Conservation (phyloP, 1,140 invertebrate genomes). For the Cardiocondyla obscurior region DNA sequence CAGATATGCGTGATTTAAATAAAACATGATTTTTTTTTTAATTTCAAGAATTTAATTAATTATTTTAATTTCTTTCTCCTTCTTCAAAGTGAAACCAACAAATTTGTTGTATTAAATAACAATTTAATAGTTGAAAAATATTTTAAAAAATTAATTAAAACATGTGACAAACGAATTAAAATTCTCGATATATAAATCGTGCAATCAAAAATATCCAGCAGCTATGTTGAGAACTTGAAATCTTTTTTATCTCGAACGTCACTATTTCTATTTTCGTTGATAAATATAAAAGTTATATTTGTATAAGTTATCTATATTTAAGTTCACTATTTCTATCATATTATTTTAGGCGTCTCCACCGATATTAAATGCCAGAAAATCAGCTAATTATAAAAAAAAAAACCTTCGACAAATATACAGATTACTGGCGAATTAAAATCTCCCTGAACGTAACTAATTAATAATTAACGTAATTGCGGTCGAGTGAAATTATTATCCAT, state of each 20-base stretch:
- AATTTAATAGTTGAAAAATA: no score
- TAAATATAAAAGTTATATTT: background rate
- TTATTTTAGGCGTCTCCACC: background rate
- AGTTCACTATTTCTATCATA: no score
- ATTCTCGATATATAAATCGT: background rate
- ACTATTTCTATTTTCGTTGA: background rate
- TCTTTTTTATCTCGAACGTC: background rate
- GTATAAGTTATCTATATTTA: background rate
- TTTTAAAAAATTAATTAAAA: no score
- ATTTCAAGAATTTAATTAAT: background rate
- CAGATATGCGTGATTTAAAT: background rate
- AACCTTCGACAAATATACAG: no score
- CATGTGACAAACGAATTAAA: no score
- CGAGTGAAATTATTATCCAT: no score
- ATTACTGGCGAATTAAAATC: no score
- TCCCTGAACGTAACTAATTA: no score
- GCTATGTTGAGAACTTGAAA: background rate
- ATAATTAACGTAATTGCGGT: no score
- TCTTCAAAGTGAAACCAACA: no score
- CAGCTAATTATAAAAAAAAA: no score
- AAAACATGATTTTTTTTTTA: background rate
- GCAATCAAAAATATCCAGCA: background rate
- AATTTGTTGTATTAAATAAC: no score
- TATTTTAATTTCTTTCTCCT: background rate
- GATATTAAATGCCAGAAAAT: background rate